Base-by-base conservation (phyloP, 2,888 invertebrate species). In the Leucozona laternaria region DNA sequence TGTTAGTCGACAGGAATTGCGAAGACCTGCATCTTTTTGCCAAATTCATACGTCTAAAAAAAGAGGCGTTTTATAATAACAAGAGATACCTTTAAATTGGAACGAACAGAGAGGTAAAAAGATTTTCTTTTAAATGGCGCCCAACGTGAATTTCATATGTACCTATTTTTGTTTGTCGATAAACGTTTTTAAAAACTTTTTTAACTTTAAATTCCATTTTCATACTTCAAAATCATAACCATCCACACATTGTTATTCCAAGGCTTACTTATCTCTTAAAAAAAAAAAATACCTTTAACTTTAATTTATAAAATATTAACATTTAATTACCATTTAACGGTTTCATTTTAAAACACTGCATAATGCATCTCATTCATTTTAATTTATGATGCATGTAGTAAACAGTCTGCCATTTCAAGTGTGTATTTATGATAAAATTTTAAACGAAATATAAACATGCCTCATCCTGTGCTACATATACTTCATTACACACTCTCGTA, bases 371-470 rank as follows among this genome's bases (percentile, higher is more conserved):
- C 73, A 83, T 84, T 68, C 68, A 77, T 72, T 76, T 58, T 58
- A 79, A 68, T 77, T 80, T 79, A 73, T 83, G 72, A 80, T 55
- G 66, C 77, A 71, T 43, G 4, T 43, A 43, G n/a, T 6, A 4
- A 25, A 43, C 11, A 60, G 60, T 43, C 70, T 17, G 17, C 37
- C 60, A 62, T 62, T 43, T 43, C n/a, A 62, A 28, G 20, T 66
- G 22, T 72, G 66, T 64, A 76, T 68, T 79, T 71, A 84, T 76
- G 79, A 79, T 84, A 84, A 84, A 85, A 81, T 77, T 73, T 76
- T 80, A 77, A 81, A 64, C 68, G 62, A 77, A 85, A 68, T 77
- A 57, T 45, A 71, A 64, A 76, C 76, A 66, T 55, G 11, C 7
- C 25, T 43, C 71, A 60, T 62, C 71, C 60, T 22, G 17, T 13